These are phyloP conservation scores for Wasmannia auropunctata DNA, from an alignment of 1,140 invertebrate genomes.

Conservation along the genomic window DNA sequence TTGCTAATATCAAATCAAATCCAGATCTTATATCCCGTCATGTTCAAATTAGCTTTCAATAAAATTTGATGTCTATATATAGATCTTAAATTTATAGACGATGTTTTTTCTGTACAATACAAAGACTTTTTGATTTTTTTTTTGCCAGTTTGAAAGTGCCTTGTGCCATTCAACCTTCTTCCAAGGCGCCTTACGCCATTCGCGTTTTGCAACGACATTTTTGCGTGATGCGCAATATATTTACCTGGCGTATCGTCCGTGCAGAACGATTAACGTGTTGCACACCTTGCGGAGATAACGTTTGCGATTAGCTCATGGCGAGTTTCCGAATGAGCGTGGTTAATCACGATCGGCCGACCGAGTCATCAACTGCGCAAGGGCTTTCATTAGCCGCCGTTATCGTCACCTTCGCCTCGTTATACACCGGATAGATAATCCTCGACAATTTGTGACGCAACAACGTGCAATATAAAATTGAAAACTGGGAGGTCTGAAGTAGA, in stretches of 20 bases:
- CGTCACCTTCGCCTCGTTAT: constrained; percentile 14
- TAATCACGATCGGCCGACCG: constrained; percentile 24
- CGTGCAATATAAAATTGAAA: constrained; percentile 12
- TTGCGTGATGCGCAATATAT: not conserved
- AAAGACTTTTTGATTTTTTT: not conserved
- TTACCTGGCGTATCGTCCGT: not conserved
- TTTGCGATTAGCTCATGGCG: constrained; percentile 16
- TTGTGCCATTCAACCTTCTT: no score
- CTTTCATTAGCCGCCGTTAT: constrained; percentile 40
- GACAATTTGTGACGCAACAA: constrained; percentile 13
- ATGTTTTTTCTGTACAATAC: no score
- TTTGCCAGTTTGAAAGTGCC: not conserved
- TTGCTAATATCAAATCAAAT: not conserved
- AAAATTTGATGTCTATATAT: not conserved
- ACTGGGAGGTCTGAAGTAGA: not conserved
- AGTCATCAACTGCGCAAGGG: not conserved
- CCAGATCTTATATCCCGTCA: not conserved
- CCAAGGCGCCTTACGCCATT: not conserved
- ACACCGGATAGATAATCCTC: constrained; percentile 12
- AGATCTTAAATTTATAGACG: not conserved
- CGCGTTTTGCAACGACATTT: not conserved
- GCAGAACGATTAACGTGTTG: constrained; percentile 26
- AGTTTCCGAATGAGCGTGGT: constrained; percentile 10
- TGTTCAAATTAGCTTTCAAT: not conserved
- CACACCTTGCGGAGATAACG: constrained; percentile 42